Evolutionary conservation across 2,888 invertebrate species (phyloP), one percentile per base, ranked within the genome.

Genomic region (Perithous albicinctus): DNA sequence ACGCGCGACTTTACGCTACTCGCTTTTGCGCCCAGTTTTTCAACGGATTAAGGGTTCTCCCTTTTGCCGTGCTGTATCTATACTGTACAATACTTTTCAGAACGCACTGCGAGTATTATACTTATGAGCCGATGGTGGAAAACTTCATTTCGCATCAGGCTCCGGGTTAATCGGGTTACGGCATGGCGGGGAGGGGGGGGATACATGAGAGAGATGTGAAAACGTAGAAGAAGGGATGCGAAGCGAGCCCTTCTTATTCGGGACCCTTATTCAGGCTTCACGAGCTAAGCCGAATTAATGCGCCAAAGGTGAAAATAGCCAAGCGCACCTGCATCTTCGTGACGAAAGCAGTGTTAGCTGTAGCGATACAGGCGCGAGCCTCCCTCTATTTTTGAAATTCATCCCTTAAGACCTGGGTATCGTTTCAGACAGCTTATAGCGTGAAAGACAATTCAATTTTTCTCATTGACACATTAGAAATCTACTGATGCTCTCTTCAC

Each of bases 21-120:
- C n/a, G 35, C 43, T 74, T 43, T 26, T 26, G 23, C 78, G 66
- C 56, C 56, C 76, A 48, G 77, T 73, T 85, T n/a, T 80, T 76
- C 74, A 74, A 80, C 48, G 82, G 84, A 86, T 88, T 87, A 88
- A 85, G 75, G 74, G 66, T 80, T 80, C 83, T 70, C 35, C 83
- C 35, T 66, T 10, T 63, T 59, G 38, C 29, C 54, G 41, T 6
- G 10, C 32, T 23, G n/a, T 46, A 32, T 67, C 6, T 18, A n/a
- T 43, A 32, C 12, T 0, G 15, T 2, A 35, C 15, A 59, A 35
- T 67, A 51, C 35, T 23, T 29, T n/a, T 38, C 12, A n/a, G 48
- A 23, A 12, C 15, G 66, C 41, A n/a, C n/a, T 7, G 46, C 38
- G 8, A 41, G 48, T 61, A 66, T 43, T 76, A 38, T n/a, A n/a